Evolutionary conservation across 2,797 vertebrate species (phyloP).

Genomic region (Eurystomus glaucurus): DNA sequence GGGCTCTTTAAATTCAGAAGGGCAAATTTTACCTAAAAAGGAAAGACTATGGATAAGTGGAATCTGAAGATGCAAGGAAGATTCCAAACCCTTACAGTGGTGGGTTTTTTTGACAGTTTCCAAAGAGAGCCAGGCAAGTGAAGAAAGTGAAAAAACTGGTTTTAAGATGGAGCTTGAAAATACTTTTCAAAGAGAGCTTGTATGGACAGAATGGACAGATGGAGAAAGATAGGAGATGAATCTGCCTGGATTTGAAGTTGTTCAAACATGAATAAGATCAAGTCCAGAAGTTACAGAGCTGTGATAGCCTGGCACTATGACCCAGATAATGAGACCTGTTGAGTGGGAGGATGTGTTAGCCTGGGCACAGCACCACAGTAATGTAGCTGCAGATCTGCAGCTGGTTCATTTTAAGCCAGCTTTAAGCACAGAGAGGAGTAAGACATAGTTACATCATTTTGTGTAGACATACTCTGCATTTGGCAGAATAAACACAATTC

Average conservation of each 20-base stretch:
- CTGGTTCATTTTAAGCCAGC: not conserved
- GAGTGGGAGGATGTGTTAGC: not conserved
- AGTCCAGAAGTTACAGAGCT: not conserved
- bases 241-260: not conserved
- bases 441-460: not conserved
- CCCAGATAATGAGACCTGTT: not conserved
- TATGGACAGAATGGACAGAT: not conserved
- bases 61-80: not conserved
- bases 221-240: not conserved
- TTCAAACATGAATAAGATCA: not conserved
- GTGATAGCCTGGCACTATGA: not conserved
- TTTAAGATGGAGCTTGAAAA: not conserved
- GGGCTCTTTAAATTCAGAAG: not conserved
- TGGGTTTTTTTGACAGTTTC: not conserved
- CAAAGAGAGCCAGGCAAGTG: rapidly evolving
- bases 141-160: not conserved
- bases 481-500: not conserved
- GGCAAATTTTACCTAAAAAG: not conserved
- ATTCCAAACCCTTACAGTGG: not conserved
- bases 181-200: not conserved
- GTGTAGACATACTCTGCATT: not conserved
- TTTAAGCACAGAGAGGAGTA: not conserved
- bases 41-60: not conserved
- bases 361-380: not conserved
- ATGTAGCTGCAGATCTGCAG: not conserved